These are phyloP conservation scores for Trididemnum clinides DNA, from an alignment of 23 tunicate species.

Conservation along the genomic window DNA sequence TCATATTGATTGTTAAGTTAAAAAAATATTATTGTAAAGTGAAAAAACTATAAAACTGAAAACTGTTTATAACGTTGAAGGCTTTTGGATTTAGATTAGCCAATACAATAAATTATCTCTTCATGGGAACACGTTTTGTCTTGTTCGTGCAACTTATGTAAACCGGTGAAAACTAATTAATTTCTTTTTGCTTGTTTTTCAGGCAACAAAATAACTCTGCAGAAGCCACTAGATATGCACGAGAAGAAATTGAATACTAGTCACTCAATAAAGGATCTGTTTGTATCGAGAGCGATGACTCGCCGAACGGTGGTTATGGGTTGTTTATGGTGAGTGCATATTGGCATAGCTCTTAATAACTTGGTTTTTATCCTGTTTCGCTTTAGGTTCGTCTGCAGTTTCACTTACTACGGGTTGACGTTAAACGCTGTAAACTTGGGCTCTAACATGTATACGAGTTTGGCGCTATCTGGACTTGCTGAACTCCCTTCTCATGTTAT, in stretches of 20 bases:
- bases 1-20: too few species aligned
- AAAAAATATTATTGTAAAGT: too few species aligned
- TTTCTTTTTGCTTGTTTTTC: not conserved
- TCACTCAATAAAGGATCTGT: constrained; percentile 50
- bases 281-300: constrained; percentile 35
- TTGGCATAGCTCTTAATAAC: not conserved
- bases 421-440: constrained; percentile 62
- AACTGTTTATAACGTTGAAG: too few species aligned
- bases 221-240: not conserved
- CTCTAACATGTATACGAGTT: constrained; percentile 51
- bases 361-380: not conserved
- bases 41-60: too few species aligned
- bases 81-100: too few species aligned
- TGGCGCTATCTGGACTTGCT: constrained; percentile 81
- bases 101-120: too few species aligned
- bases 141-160: too few species aligned
- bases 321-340: constrained; percentile 47
- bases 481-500: constrained; percentile 70
- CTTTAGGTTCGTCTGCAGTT: constrained; percentile 89
- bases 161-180: too few species aligned
- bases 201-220: constrained; percentile 40
- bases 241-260: constrained; percentile 33
- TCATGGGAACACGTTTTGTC: too few species aligned
- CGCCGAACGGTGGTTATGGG: constrained; percentile 69
- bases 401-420: constrained; percentile 85